Evolutionary conservation across 2,888 invertebrate genomes (phyloP).

Genomic region (Polyommatus iphigenia): DNA sequence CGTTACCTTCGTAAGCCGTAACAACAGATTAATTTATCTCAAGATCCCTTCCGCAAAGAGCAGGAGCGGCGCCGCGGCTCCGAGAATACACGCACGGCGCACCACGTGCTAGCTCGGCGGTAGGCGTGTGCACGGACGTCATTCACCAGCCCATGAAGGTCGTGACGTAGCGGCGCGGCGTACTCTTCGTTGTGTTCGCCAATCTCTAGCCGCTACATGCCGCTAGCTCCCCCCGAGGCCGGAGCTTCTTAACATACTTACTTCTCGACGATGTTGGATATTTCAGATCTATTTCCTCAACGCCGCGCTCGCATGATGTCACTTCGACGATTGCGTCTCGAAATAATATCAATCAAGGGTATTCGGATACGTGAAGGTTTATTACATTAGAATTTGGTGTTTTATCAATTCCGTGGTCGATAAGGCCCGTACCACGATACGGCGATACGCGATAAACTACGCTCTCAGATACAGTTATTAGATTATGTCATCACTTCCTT

Average conservation of each 20-base stretch:
- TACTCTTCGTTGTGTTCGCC: conserved; percentile 65
- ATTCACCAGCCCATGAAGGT: conserved; percentile 67
- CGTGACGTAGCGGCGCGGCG: conserved; percentile 70
- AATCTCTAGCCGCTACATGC: conserved; percentile 57
- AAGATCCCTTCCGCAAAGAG: conserved; percentile 27
- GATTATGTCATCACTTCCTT: conserved; percentile 41
- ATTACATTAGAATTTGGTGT: conserved; percentile 17
- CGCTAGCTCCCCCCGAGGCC: conserved; percentile 60
- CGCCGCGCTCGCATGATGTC: conserved; percentile 20
- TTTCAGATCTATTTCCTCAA: conserved; percentile 29
- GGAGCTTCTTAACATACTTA: conserved; percentile 51
- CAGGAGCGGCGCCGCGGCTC: not conserved
- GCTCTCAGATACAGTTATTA: conserved; percentile 30
- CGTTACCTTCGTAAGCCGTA: not conserved
- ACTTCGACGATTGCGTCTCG: not conserved
- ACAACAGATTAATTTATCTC: conserved; percentile 30
- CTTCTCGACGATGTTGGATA: conserved; percentile 31
- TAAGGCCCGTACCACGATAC: conserved; percentile 19
- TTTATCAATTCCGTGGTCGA: conserved; percentile 32
- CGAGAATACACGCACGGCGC: conserved; percentile 47
- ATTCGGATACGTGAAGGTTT: conserved; percentile 24
- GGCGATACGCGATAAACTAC: conserved; percentile 26
- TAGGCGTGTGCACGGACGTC: conserved; percentile 69
- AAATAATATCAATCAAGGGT: conserved; percentile 30
- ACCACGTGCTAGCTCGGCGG: conserved; percentile 57